These are phyloP conservation scores for Tribolium madens DNA, from an alignment of 1,140 invertebrate species.

Conservation along the genomic window DNA sequence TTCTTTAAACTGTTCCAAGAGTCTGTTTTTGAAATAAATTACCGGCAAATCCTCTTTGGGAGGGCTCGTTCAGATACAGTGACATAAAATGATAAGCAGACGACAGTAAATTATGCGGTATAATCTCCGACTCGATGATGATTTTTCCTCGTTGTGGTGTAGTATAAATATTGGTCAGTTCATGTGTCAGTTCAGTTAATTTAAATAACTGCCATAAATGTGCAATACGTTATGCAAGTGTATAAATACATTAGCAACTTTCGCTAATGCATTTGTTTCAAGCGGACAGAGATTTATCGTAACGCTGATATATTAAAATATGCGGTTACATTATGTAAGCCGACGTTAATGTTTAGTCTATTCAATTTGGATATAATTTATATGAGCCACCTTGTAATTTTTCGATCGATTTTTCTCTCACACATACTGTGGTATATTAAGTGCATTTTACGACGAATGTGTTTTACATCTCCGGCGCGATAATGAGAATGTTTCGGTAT, in stretches of 20 bases:
- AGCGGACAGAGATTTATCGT: slow-evolving; percentile 50
- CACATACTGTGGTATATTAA: slow-evolving; percentile 16
- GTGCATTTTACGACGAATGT: slow-evolving; percentile 35
- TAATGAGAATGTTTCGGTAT: slow-evolving; percentile 35
- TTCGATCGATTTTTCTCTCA: not conserved
- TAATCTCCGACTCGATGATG: not conserved
- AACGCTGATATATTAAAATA: slow-evolving; percentile 32
- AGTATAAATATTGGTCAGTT: not conserved
- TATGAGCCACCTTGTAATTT: not conserved
- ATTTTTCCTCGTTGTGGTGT: not conserved
- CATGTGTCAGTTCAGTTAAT: slow-evolving; percentile 42
- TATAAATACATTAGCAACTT: slow-evolving; percentile 53
- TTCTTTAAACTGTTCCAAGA: too few relatives aligned
- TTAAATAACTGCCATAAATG: slow-evolving; percentile 48
- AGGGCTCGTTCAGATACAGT: not conserved
- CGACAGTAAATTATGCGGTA: not conserved
- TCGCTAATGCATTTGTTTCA: slow-evolving; percentile 50
- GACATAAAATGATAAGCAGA: not conserved
- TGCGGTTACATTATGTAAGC: slow-evolving; percentile 33
- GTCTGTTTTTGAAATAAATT: not conserved
- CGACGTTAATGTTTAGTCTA: slow-evolving; percentile 32
- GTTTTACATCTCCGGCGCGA: slow-evolving; percentile 34
- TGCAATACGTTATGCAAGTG: slow-evolving; percentile 52
- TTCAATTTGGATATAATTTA: slow-evolving; percentile 7
- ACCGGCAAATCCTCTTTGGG: not conserved